Conservation (phyloP, 2,888 invertebrate genomes). For the Diarsia dahlii region DNA sequence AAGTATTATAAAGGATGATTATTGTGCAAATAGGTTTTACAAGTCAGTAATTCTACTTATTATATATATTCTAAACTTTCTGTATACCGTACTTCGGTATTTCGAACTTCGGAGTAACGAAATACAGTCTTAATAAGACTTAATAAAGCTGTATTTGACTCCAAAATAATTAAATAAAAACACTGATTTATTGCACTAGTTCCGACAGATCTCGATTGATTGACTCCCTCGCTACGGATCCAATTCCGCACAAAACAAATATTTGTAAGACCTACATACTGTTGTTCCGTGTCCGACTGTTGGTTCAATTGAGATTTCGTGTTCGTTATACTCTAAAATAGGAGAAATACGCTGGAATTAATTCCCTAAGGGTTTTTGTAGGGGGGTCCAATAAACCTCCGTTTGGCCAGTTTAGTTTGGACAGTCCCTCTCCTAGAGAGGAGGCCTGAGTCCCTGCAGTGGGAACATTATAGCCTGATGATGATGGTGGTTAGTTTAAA, state of each 20-base stretch:
- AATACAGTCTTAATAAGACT: no score
- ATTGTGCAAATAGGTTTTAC: no score
- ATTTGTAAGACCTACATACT: slow-evolving; percentile 16
- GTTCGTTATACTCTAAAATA: background rate
- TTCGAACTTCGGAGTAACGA: no score
- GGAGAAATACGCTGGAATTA: background rate
- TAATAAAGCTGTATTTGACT: background rate
- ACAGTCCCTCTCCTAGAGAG: no score
- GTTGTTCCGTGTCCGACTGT: background rate
- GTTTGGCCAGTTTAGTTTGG: background rate
- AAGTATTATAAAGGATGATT: no score
- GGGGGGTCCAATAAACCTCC: no score
- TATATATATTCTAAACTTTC: no score
- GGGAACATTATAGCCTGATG: no score
- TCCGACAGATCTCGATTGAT: slow-evolving; percentile 9
- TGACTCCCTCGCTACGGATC: background rate
- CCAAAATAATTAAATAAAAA: background rate
- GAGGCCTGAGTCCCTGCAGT: no score
- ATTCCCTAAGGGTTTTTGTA: background rate
- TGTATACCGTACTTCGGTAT: no score
- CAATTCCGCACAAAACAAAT: slow-evolving; percentile 24
- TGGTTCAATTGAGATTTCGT: background rate
- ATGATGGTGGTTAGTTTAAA: background rate
- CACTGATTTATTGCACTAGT: background rate
- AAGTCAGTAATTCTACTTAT: no score